Evolutionary conservation across 2,113 vertebrate genomes (phyloP), one percentile per base, ranked within the genome.

Genomic region (Gallinago paraguaiae): DNA sequence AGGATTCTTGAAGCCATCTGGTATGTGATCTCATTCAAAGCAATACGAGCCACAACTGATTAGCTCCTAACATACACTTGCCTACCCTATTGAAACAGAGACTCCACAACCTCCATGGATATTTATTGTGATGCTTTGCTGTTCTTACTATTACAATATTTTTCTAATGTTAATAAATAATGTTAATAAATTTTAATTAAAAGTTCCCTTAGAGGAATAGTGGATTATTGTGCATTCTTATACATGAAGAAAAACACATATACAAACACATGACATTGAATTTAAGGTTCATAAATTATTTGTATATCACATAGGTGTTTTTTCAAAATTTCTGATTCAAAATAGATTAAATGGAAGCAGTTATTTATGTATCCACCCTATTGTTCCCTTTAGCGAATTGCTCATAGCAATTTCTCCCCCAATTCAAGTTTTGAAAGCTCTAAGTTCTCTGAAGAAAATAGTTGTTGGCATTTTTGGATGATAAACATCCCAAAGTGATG

Each of bases 401-500:
- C 92, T 94, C 86, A 79, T 11, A 81, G 75, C 76, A 78, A 91
- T 91, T 93, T 93, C 69, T 81, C 88, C 65, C 41, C 48, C 17
- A 41, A 90, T 56, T 91, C 64, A 86, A 54, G 50, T 75, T 88
- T 56, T 61, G 81, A 95, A 95, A 90, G 81, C 61, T 84, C 43
- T 64, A 67, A 83, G 80, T 82, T 83, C 67, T 91, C 63, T 90
- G 91, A 95, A 94, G 83, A 84, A 91, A 92, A 92, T 56, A 85
- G 60, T 64, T 72, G 43, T 79, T 92, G 91, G 81, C 91, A 79
- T 85, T 94, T 96, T 88, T 80, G 35, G 84, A 78, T 81, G 68
- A 96, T 60, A 90, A 91, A 79, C 88, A 91, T 93, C 95, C 92
- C 72, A 88, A 82, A 87, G 79, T 5, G 48, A 93, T 50, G 92